A percentile compares a stretch with the other conserved stretches of the same genome.
phyloP scores from a whole-genome alignment of 2,797 vertebrate species.

The Spinus olivaceus region DNA sequence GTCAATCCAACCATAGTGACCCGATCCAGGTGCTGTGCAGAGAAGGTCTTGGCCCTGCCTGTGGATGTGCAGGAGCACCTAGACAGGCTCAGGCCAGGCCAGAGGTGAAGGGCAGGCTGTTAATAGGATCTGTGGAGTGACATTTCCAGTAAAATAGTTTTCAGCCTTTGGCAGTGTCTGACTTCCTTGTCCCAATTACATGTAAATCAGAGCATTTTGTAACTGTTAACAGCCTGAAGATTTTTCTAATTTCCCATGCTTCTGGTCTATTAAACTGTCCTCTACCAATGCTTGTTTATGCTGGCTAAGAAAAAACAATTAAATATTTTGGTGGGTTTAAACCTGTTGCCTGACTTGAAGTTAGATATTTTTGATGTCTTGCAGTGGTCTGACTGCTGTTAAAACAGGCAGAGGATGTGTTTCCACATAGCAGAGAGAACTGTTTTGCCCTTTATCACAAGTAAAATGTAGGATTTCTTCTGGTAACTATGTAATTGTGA shows the following conservation, averaged over 20 bases:
- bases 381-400: background rate
- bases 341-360: background rate
- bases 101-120: background rate
- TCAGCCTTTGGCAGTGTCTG: background rate
- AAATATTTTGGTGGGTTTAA: background rate
- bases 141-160: background rate
- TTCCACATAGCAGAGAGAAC: background rate
- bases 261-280: background rate
- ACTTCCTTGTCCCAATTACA: background rate
- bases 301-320: background rate
- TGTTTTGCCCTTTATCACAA: background rate
- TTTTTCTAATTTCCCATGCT: background rate
- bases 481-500: background rate
- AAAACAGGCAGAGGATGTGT: background rate
- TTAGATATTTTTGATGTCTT: background rate
- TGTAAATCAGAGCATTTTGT: background rate
- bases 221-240: background rate
- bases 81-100: background rate
- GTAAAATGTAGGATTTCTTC: background rate
- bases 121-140: background rate
- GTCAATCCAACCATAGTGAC: background rate
- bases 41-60: background rate
- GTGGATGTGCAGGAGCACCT: background rate
- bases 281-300: background rate
- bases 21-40: background rate